Evolutionary conservation across 2,888 invertebrate species (phyloP).

Genomic region (Hypolimnas misippus): DNA sequence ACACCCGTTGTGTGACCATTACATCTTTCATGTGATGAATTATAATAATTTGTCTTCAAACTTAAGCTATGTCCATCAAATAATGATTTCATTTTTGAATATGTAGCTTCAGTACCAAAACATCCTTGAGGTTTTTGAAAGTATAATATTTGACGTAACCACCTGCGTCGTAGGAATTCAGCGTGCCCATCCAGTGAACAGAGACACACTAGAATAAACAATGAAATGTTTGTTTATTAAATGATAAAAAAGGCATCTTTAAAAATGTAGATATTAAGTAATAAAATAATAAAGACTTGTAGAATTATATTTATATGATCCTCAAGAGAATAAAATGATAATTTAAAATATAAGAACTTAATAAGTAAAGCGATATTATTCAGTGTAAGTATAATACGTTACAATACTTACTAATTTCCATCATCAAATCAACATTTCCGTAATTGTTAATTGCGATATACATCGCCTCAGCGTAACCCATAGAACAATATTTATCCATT

Average conservation of each 20-base stretch:
- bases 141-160: conserved; percentile 30
- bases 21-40: conserved; percentile 24
- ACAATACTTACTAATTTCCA: conserved; percentile 66
- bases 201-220: conserved; percentile 39
- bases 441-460: conserved; percentile 45
- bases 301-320: no score
- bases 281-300: no score
- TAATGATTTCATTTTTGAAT: no score
- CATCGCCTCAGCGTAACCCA: conserved; percentile 45
- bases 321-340: no score
- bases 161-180: conserved; percentile 33
- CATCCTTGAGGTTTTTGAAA: conserved; percentile 34
- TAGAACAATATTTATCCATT: conserved; percentile 40
- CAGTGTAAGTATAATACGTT: no score
- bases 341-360: no score
- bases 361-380: no score
- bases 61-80: neutral
- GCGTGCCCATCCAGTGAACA: conserved; percentile 33
- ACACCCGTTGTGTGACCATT: conserved; percentile 36
- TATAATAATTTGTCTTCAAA: neutral
- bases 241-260: no score
- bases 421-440: conserved; percentile 50
- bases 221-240: no score
- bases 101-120: conserved; percentile 13
- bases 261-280: no score